Percentiles rank a stretch among this genome's conserved stretches.
Conservation (phyloP, 2,888 invertebrate genomes). For the Acleris cristana region DNA sequence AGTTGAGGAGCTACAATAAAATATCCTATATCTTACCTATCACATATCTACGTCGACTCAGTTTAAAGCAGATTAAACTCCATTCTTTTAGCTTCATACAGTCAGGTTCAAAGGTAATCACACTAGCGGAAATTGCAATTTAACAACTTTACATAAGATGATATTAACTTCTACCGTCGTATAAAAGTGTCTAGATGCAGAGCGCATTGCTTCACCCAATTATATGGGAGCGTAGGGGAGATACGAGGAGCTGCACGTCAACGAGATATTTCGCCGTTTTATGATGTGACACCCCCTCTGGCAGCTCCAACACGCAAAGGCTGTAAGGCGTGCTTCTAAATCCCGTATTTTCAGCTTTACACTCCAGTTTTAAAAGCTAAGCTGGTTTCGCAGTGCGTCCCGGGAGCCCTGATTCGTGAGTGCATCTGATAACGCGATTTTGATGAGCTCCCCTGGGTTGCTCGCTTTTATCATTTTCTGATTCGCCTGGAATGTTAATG, state of each 20-base stretch:
- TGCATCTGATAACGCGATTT: slow-evolving; percentile 64
- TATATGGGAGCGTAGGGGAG: slow-evolving; percentile 46
- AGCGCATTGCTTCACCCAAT: slow-evolving; percentile 62
- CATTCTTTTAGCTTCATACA: too few species aligned
- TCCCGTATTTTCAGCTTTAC: slow-evolving; percentile 30
- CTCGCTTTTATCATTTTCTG: slow-evolving; percentile 39
- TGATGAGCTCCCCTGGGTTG: slow-evolving; percentile 58
- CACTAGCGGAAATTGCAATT: slow-evolving; percentile 49
- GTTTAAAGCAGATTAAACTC: too few species aligned
- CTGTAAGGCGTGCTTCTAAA: slow-evolving; percentile 44
- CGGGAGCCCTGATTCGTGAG: slow-evolving; percentile 52
- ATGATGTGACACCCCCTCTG: slow-evolving; percentile 50
- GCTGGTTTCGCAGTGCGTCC: slow-evolving; percentile 42
- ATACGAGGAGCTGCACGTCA: slow-evolving; percentile 41
- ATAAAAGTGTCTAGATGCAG: slow-evolving; percentile 69
- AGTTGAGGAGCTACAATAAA: too few species aligned
- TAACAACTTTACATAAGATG: slow-evolving; percentile 63
- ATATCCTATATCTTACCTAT: too few species aligned
- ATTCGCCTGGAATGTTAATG: slow-evolving; percentile 39
- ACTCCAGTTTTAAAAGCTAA: slow-evolving; percentile 43
- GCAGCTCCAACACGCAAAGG: slow-evolving; percentile 52
- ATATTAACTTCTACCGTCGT: slow-evolving; percentile 65
- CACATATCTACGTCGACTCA: too few species aligned
- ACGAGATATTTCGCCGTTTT: slow-evolving; percentile 56
- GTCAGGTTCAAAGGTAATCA: slow-evolving; percentile 35